Evolutionary conservation across 2,797 vertebrate genomes (phyloP).

Genomic region (Poecilia gillii): DNA sequence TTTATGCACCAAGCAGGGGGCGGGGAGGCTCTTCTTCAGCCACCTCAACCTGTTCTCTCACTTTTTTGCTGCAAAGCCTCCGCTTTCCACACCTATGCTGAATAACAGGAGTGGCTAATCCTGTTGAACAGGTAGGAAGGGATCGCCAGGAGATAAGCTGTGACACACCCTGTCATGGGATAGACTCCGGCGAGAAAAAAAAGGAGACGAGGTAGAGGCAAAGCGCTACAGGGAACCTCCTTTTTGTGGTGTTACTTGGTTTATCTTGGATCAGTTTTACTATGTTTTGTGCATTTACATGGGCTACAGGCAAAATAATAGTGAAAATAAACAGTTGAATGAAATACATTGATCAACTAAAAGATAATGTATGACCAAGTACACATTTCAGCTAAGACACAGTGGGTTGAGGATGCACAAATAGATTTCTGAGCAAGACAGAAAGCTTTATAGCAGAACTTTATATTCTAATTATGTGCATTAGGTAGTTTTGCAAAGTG

Average conservation of each 20-base stretch:
- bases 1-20: slow-evolving; percentile 64
- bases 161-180: slow-evolving; percentile 71
- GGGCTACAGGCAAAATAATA: neutral
- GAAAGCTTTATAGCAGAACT: neutral
- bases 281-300: neutral
- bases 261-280: neutral
- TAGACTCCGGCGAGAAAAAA: slow-evolving; percentile 23
- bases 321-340: neutral
- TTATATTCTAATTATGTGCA: neutral
- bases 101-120: slow-evolving; percentile 68
- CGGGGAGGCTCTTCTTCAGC: slow-evolving; percentile 34
- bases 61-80: slow-evolving; percentile 50
- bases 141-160: slow-evolving; percentile 70
- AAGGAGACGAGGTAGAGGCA: slow-evolving; percentile 18
- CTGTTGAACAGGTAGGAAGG: slow-evolving; percentile 81
- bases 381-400: neutral
- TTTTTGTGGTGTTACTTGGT: neutral
- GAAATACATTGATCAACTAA: neutral
- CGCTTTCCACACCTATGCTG: slow-evolving; percentile 36
- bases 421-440: neutral
- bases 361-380: neutral
- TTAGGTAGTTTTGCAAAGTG: neutral
- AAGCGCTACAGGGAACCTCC: slow-evolving; percentile 2
- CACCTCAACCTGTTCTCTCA: slow-evolving; percentile 63
- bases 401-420: neutral